A percentile compares a stretch with the other conserved stretches of the same genome.
Evolutionary conservation across 2,797 vertebrate genomes (phyloP).

Genomic region (Tragelaphus oryx): DNA sequence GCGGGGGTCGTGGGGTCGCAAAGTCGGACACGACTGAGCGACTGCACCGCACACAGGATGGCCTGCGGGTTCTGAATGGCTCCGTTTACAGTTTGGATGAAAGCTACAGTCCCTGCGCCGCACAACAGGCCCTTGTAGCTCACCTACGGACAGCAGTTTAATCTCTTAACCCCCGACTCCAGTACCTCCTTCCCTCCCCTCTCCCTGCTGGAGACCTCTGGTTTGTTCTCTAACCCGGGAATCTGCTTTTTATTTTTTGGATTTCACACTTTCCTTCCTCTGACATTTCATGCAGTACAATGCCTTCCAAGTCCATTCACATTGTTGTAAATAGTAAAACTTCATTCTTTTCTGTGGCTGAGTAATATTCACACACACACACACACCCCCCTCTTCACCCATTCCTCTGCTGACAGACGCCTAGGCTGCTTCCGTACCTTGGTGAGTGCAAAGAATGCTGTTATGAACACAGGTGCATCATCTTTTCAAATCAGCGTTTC

Average conservation of each 20-base stretch:
- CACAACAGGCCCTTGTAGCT: rapidly evolving
- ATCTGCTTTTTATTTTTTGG: background rate
- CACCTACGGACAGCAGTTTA: rapidly evolving
- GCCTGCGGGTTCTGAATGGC: no score
- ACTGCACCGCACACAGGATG: no score
- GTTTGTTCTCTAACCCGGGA: background rate
- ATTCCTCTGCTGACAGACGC: background rate
- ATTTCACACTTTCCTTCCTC: background rate
- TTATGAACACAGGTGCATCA: background rate
- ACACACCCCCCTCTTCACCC: no score
- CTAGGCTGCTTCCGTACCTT: background rate
- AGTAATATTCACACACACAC: background rate
- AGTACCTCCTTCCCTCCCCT: rapidly evolving
- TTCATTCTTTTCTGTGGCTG: background rate
- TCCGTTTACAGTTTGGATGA: no score
- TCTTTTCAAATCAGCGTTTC: background rate
- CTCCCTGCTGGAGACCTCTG: background rate
- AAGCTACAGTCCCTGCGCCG: no score
- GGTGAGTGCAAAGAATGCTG: background rate
- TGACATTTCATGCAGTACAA: background rate
- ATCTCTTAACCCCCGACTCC: rapidly evolving
- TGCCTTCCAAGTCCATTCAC: background rate
- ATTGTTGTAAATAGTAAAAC: background rate
- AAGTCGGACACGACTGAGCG: no score
- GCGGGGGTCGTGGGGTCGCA: no score